Evolutionary conservation across 2,113 vertebrate genomes (phyloP).

Genomic region (Electrona antarctica): DNA sequence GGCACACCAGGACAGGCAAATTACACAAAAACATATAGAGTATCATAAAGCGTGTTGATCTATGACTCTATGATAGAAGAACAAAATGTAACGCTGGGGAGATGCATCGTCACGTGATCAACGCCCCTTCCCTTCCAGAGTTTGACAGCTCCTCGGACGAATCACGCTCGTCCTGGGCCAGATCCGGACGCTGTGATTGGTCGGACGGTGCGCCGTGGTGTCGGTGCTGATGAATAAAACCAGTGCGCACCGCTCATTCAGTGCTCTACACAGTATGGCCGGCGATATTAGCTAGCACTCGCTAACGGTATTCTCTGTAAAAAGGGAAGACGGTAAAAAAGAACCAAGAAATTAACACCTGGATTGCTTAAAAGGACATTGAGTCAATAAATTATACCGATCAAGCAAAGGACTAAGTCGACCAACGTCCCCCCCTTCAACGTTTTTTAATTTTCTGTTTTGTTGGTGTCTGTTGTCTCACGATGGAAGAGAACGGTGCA

Average conservation of each 20-base stretch:
- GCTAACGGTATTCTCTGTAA: slow-evolving; percentile 95
- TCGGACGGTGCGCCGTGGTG: background rate
- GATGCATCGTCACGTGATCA: slow-evolving; percentile 18
- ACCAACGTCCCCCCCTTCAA: slow-evolving; percentile 44
- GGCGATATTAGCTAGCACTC: slow-evolving; percentile 99
- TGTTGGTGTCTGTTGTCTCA: slow-evolving; percentile 92
- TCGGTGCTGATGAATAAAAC: slow-evolving; percentile 74
- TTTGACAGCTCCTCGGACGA: slow-evolving; percentile 52
- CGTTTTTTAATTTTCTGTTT: slow-evolving; percentile 59
- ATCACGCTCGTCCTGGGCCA: background rate
- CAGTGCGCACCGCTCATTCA: slow-evolving; percentile 31
- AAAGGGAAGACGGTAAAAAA: slow-evolving; percentile 86
- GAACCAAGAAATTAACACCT: slow-evolving; percentile 78
- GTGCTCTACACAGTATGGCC: slow-evolving; percentile 99
- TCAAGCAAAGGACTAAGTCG: slow-evolving; percentile 70
- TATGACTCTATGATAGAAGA: too few relatives aligned
- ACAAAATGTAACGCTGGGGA: background rate
- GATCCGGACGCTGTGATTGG: slow-evolving; percentile 33
- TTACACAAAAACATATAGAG: too few relatives aligned
- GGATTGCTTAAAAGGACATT: slow-evolving; percentile 82
- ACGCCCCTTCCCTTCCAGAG: background rate
- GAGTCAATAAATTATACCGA: slow-evolving; percentile 81
- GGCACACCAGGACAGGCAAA: too few relatives aligned
- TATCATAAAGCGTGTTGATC: too few relatives aligned
- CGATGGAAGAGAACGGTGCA: slow-evolving; percentile 95